Evolutionary conservation across 2,113 vertebrate species (phyloP).

Genomic region (Taxidea taxus): DNA sequence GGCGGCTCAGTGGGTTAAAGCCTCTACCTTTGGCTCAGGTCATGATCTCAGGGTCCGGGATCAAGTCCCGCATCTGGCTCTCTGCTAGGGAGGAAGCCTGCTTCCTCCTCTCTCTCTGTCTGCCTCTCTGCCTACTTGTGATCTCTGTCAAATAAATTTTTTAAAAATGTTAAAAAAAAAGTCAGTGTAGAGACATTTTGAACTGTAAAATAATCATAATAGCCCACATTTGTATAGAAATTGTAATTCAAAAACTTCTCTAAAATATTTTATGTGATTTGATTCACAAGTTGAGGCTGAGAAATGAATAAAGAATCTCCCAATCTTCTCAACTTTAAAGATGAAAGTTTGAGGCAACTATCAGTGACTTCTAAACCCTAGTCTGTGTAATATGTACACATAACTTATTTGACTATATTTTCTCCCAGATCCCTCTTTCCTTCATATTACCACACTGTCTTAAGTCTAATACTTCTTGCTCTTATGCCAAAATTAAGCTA

Average conservation of each 20-base stretch:
- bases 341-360: background rate
- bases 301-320: background rate
- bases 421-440: background rate
- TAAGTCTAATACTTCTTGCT: background rate
- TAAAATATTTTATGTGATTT: background rate
- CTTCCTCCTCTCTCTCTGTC: too few species aligned
- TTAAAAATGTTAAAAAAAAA: too few species aligned
- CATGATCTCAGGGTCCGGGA: too few species aligned
- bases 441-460: background rate
- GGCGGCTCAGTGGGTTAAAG: too few species aligned
- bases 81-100: too few species aligned
- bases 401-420: background rate
- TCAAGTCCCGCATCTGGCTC: too few species aligned
- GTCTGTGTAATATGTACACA: background rate
- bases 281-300: background rate
- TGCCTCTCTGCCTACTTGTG: too few species aligned
- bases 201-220: constrained; percentile 10
- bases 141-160: too few species aligned
- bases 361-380: background rate
- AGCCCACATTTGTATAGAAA: background rate
- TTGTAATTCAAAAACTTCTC: background rate
- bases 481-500: background rate
- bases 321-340: background rate
- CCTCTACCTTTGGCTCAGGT: too few species aligned
- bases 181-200: background rate